Base-by-base conservation (phyloP, 2,888 invertebrate species). In the Aquatica leii region DNA sequence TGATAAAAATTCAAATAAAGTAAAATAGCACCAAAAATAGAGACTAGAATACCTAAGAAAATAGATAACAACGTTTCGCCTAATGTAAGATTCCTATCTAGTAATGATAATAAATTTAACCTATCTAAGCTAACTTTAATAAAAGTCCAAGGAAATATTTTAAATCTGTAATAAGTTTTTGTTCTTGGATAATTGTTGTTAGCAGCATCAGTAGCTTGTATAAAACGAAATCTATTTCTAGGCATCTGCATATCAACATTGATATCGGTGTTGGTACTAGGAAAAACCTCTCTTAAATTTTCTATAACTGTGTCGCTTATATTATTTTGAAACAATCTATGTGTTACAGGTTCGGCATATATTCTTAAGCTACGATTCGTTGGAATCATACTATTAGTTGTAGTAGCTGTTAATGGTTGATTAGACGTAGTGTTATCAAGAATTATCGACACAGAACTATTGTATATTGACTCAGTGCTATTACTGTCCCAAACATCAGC, bases 71-170 rank as follows among this genome's bases (percentile, higher is more conserved):
- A 81, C 8, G 94, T 93, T 80, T 97, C 95, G 69, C 88, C 86
- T 63, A 92, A 83, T 40, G 94, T 93, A 55, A 94, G 83, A 82
- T 97, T 98, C 57, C 96, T 88, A 82, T 99, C 99, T 71, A 99
- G 90, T 12, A 98, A 84, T 1, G 98, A 95, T 80, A 97, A 85
- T 46, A 99, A 83, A 69, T 95, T 93, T 53, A 99, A 84, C 48
- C 99, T 88, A 81, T 99, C 98, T 86, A 98, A 93, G 55, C 92
- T 88, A 34, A 98, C 89, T 85, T 95, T 96, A 0, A 94, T 79
- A 72, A 87, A 86, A 40, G 79, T 74, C 77, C 80, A 80, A 31
- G 89, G 89, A n/a, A 86, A 84, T 37, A 92, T 76, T 79, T 89
- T 89, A 76, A 92, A 89, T 76, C 90, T 91, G 81, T 94, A 93